Evolutionary conservation across 2,888 invertebrate genomes (phyloP).

Genomic region (Polydrusus tereticollis): DNA sequence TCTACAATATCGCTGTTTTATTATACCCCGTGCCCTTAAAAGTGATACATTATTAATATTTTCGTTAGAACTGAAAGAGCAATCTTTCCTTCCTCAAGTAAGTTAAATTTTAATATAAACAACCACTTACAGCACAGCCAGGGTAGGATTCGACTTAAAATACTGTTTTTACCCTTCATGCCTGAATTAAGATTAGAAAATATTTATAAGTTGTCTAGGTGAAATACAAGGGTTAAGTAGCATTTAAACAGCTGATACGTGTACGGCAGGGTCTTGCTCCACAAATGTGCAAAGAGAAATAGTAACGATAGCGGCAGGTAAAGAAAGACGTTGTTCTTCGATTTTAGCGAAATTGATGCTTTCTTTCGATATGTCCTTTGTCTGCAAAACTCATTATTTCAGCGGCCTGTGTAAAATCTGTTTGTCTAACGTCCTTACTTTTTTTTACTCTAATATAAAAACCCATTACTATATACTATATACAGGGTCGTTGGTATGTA

Average conservation of each 20-base stretch:
- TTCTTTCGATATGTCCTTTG: too few species aligned
- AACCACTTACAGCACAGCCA: constrained; percentile 22
- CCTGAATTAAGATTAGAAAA: background rate
- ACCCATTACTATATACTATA: too few species aligned
- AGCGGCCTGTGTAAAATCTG: too few species aligned
- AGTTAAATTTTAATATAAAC: constrained; percentile 35
- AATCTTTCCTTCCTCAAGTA: constrained; percentile 23
- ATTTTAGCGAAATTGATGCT: too few species aligned
- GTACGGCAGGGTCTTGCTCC: background rate
- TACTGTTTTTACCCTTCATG: constrained; percentile 5
- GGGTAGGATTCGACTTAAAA: constrained; percentile 14
- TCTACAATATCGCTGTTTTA: constrained; percentile 41
- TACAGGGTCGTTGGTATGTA: too few species aligned
- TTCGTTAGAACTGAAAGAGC: constrained; percentile 35
- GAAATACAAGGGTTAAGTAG: background rate
- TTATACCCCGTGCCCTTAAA: constrained; percentile 40
- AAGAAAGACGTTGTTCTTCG: too few species aligned
- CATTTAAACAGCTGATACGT: background rate
- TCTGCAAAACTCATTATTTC: too few species aligned
- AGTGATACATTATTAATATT: constrained; percentile 43
- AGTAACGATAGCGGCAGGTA: too few species aligned
- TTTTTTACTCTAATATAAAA: too few species aligned
- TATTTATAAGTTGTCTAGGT: constrained; percentile 8
- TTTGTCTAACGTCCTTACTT: too few species aligned
- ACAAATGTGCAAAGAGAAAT: too few species aligned